Base-by-base conservation (phyloP, 2,113 vertebrate genomes). In the Maccullochella peelii region DNA sequence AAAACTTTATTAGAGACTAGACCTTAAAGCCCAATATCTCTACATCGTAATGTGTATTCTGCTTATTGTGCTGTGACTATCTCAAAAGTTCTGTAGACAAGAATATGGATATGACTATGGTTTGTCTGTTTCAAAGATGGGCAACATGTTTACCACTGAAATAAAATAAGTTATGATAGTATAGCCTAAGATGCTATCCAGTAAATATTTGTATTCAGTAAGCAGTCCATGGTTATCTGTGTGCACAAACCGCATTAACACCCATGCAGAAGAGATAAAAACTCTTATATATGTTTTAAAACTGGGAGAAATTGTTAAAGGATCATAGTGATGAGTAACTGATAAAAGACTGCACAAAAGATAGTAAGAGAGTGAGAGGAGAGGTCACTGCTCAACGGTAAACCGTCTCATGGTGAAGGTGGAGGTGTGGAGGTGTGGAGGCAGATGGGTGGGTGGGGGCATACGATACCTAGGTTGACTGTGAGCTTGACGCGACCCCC, bases 401-500 rank as follows among this genome's bases (percentile, higher is more conserved):
- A 85, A 83, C 54, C 21, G 11, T 71, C 75, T 87, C 70, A 57
- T 15, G 68, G 83, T 79, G 80, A 79, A 62, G 75, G 80, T 83
- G 65, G 82, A 74, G 62, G 49, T 70, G 80, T 83, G 65, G 82
- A 74, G 62, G 49, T 70, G 80, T 63, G 73, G 82, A 86, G 94
- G 93, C 85, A 80, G 89, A 94, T 94, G 96, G 95, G 94, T 94
- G 73, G 50, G 55, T 36, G 69, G 73, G 70, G 90, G 69, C 82
- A 97, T 97, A 99, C 97, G 93, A 98, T 99, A 99, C 98, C 98
- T 99, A 99, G 86, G 93, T 99, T 99, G 95, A 99, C 98, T 92
- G 98, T 99, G 77, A 99, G 98, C 91, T 99, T 99, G 90, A 99
- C 98, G 0, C 97, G 97, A 58, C 98, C 95, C 40, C 98, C 97